These are phyloP conservation scores for Crotalus horridus DNA, from an alignment of 2,113 vertebrate species.

Conservation along the genomic window DNA sequence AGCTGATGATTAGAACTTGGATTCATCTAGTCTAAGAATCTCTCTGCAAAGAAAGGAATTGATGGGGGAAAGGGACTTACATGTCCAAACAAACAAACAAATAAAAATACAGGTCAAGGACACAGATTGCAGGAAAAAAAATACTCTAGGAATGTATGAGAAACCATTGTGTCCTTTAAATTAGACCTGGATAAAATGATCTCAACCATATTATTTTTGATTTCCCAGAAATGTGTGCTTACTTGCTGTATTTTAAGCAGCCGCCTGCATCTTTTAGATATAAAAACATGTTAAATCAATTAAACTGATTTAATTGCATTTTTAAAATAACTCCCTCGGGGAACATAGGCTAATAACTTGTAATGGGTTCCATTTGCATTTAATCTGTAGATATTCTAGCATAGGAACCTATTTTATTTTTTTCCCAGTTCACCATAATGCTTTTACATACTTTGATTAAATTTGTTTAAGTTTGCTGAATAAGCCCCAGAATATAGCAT, in stretches of 20 bases:
- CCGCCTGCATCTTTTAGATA: not conserved
- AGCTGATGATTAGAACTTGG: conserved; percentile 25
- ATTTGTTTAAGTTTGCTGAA: not conserved
- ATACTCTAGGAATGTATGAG: not conserved
- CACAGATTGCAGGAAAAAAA: not conserved
- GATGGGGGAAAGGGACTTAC: not conserved
- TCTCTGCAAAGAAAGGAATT: conserved; percentile 4
- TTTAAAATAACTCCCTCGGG: not conserved
- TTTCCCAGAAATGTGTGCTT: not conserved
- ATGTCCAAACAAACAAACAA: not conserved
- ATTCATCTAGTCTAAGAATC: conserved; percentile 33
- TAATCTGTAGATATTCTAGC: not conserved
- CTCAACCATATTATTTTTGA: not conserved
- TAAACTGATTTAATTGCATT: not conserved
- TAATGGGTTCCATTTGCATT: not conserved
- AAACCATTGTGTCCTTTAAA: not conserved
- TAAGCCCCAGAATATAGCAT: not conserved
- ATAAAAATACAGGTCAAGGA: not conserved
- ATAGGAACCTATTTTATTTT: not conserved
- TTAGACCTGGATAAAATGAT: not conserved
- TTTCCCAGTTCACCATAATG: not conserved
- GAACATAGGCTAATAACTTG: not conserved
- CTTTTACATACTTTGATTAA: not conserved
- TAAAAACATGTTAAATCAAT: conserved; percentile 9
- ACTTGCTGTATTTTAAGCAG: not conserved